These are phyloP conservation scores for Myotis vivesi DNA, from an alignment of 2,797 vertebrate species.

Conservation along the genomic window DNA sequence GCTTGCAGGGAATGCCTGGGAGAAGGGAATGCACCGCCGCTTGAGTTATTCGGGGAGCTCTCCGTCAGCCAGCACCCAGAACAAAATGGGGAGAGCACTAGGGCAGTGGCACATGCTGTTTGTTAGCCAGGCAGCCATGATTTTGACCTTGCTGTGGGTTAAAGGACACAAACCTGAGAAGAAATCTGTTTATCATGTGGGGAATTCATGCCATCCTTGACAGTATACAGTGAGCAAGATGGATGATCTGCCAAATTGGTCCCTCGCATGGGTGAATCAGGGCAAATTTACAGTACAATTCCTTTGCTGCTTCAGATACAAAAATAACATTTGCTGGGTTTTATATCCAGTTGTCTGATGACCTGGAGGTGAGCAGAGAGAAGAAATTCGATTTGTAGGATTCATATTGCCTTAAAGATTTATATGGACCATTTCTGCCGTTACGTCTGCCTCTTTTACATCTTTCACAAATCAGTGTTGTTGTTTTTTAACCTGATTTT, in stretches of 20 bases:
- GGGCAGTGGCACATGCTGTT: constrained; percentile 49
- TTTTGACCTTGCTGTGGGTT: constrained; percentile 88
- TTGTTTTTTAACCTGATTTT: constrained; percentile 48
- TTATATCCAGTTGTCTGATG: constrained; percentile 76
- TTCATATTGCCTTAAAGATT: constrained; percentile 77
- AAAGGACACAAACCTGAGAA: constrained; percentile 87
- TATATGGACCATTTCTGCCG: constrained; percentile 55
- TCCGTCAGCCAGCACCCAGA: constrained; percentile 73
- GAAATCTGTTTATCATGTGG: constrained; percentile 88
- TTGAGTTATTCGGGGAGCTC: constrained; percentile 67
- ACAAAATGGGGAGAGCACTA: constrained; percentile 71
- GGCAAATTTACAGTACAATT: constrained; percentile 85
- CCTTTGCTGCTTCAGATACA: constrained; percentile 80
- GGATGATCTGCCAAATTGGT: constrained; percentile 87
- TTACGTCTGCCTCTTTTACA: constrained; percentile 62
- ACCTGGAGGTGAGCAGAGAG: constrained; percentile 77
- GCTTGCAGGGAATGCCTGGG: constrained; percentile 33
- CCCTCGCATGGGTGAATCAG: constrained; percentile 86
- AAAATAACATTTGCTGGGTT: constrained; percentile 83
- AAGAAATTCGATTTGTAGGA: constrained; percentile 80
- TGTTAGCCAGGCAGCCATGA: constrained; percentile 82
- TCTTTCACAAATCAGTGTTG: constrained; percentile 39
- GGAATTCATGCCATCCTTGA: constrained; percentile 85
- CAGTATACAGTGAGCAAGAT: constrained; percentile 88
- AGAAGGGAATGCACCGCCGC: constrained; percentile 63